A percentile compares a stretch with the other conserved stretches of the same genome.
These are phyloP conservation scores for Peromyscus attwateri DNA, from an alignment of 2,797 vertebrate species.

Conservation along the genomic window DNA sequence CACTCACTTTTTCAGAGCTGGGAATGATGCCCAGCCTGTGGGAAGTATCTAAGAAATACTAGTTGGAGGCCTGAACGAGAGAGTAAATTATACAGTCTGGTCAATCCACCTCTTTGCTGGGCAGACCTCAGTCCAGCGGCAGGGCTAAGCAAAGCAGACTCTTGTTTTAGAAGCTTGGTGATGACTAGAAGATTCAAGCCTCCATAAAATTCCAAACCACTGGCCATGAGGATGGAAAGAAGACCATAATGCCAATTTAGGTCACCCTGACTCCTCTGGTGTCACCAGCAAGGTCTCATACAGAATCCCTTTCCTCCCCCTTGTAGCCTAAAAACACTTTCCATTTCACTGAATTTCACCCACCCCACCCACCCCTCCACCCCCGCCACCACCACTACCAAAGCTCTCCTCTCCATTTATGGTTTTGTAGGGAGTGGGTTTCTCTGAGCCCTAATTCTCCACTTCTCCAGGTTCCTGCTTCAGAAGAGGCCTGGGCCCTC, in stretches of 20 bases:
- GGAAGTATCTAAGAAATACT: background rate
- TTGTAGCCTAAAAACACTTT: background rate
- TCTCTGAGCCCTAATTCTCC: background rate
- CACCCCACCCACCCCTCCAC: background rate
- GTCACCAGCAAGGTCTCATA: background rate
- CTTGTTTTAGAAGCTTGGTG: background rate
- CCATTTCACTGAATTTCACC: background rate
- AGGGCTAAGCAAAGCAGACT: background rate
- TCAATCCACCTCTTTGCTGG: background rate
- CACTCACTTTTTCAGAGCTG: background rate
- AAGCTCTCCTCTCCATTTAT: background rate
- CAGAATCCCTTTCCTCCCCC: background rate
- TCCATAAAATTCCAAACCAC: background rate
- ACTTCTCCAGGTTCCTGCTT: background rate
- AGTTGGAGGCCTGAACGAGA: background rate
- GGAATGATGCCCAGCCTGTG: background rate
- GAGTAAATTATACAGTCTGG: background rate
- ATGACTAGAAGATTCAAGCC: background rate
- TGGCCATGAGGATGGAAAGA: background rate
- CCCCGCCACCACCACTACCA: background rate
- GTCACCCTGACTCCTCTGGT: background rate
- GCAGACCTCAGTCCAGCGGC: background rate
- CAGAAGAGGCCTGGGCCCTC: background rate
- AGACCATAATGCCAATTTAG: background rate
- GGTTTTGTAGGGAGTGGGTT: background rate